These are phyloP conservation scores for Leiothrix lutea DNA, from an alignment of 2,113 vertebrate species.

Conservation along the genomic window DNA sequence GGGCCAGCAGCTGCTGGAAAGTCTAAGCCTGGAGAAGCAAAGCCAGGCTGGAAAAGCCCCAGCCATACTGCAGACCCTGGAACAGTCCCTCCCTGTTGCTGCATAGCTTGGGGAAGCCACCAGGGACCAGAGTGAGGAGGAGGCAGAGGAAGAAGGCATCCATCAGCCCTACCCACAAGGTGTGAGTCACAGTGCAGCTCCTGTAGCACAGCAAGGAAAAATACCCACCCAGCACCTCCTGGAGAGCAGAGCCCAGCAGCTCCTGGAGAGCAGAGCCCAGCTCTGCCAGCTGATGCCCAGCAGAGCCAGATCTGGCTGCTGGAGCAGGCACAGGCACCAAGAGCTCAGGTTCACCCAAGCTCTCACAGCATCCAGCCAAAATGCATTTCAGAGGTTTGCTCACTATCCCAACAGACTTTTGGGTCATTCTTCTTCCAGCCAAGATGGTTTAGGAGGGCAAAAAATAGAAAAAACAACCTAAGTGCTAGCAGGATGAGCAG, in stretches of 20 bases:
- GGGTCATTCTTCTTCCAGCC: neutral
- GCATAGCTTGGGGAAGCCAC: neutral
- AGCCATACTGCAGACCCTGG: fast-evolving
- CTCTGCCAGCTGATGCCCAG: neutral
- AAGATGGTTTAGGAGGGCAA: neutral
- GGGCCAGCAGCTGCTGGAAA: neutral
- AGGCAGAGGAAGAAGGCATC: slow-evolving; percentile 3
- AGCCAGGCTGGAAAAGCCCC: neutral
- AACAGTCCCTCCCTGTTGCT: fast-evolving
- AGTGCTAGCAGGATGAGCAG: neutral
- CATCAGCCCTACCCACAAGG: neutral
- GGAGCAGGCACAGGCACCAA: neutral
- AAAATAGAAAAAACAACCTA: neutral
- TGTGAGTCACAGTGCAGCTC: neutral
- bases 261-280: neutral
- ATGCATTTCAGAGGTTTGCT: neutral
- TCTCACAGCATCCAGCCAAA: neutral
- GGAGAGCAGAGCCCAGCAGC: neutral
- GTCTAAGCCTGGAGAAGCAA: neutral
- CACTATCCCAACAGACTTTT: neutral
- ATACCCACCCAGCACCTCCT: neutral
- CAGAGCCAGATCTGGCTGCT: neutral
- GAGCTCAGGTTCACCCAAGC: neutral
- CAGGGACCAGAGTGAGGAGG: neutral
- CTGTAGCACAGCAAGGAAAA: neutral